These are phyloP conservation scores for Epizoanthus illoricatus DNA, from an alignment of 92 coral and sea anemone genomes.

Conservation along the genomic window DNA sequence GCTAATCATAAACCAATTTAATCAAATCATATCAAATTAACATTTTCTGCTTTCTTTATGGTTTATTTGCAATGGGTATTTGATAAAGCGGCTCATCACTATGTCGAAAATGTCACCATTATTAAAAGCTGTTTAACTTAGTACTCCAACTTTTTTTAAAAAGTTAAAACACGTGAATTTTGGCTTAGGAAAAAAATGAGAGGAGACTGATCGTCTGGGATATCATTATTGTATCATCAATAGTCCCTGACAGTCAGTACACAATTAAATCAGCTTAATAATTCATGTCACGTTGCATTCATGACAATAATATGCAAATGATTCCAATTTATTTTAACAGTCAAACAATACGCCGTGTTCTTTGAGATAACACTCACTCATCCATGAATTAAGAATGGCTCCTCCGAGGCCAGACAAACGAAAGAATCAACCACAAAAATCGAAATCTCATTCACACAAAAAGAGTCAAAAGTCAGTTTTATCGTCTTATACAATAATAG, in stretches of 20 bases:
- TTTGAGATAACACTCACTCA: background rate
- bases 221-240: background rate
- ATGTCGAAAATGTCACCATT: no score
- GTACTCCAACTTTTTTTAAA: no score
- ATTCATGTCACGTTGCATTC: constrained; percentile 1
- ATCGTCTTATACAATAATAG: constrained; percentile 44
- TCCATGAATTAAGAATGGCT: constrained; percentile 22
- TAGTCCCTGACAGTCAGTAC: background rate
- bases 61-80: no score
- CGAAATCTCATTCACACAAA: constrained; percentile 48
- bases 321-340: background rate
- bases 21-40: no score
- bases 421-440: constrained; percentile 32
- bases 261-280: background rate
- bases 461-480: constrained; percentile 41
- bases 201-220: background rate
- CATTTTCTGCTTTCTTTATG: no score
- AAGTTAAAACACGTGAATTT: no score
- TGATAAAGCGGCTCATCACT: no score
- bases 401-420: constrained; percentile 35
- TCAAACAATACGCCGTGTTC: background rate
- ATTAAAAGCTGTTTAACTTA: no score
- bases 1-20: no score
- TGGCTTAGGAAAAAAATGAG: no score
- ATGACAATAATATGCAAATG: background rate